Evolutionary conservation across 2,113 vertebrate species (phyloP).

Genomic region (Numida meleagris): DNA sequence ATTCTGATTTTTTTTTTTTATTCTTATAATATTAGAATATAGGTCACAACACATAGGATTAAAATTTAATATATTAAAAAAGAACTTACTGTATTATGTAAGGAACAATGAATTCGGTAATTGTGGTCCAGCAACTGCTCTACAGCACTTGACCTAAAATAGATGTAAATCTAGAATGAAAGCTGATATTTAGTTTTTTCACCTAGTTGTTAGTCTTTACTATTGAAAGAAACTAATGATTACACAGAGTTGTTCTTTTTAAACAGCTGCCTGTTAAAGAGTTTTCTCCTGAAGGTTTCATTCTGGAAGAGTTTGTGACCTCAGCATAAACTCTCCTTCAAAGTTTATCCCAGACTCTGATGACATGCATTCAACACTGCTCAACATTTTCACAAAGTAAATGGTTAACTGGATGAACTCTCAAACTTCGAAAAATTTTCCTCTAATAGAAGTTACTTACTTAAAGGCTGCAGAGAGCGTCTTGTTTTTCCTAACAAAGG

Average conservation of each 20-base stretch:
- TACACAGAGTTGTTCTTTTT: not conserved
- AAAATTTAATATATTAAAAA: not conserved
- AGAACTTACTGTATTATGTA: conserved; percentile 88
- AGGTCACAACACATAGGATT: not conserved
- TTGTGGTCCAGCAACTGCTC: conserved; percentile 95
- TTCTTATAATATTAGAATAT: not conserved
- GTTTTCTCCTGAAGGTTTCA: not conserved
- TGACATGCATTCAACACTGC: not conserved
- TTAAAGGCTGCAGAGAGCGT: conserved; percentile 93
- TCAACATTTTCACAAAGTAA: not conserved
- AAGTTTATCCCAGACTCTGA: not conserved
- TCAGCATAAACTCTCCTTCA: not conserved
- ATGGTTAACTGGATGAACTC: not conserved
- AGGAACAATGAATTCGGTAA: conserved; percentile 94
- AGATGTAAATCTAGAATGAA: not conserved
- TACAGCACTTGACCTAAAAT: conserved; percentile 88
- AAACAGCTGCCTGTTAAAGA: not conserved
- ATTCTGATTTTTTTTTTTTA: not conserved
- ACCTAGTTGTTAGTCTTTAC: not conserved
- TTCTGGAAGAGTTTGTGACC: not conserved
- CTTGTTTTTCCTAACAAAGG: conserved; percentile 99
- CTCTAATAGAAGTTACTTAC: conserved; percentile 79
- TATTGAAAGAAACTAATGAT: fast-evolving
- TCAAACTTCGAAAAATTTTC: not conserved
- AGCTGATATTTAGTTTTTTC: not conserved